phyloP scores from a whole-genome alignment of 2,797 vertebrate species.

The Cryptoprocta ferox region DNA sequence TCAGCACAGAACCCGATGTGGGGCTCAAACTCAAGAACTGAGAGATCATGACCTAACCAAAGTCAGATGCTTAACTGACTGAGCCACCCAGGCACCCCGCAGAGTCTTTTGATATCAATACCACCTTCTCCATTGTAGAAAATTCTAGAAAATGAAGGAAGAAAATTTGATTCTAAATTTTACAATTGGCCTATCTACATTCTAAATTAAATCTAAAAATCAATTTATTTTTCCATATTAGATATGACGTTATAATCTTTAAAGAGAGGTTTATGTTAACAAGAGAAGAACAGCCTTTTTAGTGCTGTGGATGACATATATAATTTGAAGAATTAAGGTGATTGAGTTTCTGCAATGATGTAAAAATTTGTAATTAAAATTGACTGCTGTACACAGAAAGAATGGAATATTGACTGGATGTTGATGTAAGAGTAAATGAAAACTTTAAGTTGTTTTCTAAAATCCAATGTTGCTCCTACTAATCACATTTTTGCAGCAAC shows the following conservation, averaged over 20 bases:
- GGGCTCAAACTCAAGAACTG: no score
- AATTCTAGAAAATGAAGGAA: background rate
- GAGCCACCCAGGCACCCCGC: no score
- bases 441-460: background rate
- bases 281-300: background rate
- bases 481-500: background rate
- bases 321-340: background rate
- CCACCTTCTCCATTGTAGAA: background rate
- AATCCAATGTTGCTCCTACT: background rate
- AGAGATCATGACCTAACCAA: no score
- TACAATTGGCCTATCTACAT: background rate
- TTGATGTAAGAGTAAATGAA: background rate
- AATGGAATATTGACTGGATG: background rate
- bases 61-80: no score
- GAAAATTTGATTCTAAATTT: background rate
- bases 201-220: background rate
- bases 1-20: no score
- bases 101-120: background rate
- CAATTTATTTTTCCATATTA: background rate
- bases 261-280: background rate
- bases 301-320: background rate
- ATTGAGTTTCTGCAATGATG: background rate
- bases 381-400: background rate
- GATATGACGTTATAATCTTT: background rate
- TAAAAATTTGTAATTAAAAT: background rate